Percentiles rank a stretch among this genome's conserved stretches.
phyloP scores from a whole-genome alignment of 2,113 vertebrate genomes.

The Protomyctophum bolini region DNA sequence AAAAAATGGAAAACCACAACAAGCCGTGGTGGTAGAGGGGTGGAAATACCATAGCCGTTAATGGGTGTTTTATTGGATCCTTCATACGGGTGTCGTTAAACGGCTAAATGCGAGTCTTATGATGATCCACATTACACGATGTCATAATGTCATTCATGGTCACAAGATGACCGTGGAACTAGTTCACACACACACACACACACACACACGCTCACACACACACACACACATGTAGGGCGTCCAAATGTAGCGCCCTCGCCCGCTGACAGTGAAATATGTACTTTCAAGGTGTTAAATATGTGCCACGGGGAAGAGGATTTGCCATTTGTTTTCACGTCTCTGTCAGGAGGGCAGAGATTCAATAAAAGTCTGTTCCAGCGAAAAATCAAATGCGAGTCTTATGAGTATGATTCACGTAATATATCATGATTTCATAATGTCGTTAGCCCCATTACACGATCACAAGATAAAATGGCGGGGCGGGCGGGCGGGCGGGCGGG shows the following conservation, averaged over 20 bases:
- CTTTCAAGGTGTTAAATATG: neutral
- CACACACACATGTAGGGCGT: neutral
- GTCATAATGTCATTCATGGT: conserved; percentile 27
- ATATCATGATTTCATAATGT: conserved; percentile 69
- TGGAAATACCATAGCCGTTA: neutral
- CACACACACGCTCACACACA: neutral
- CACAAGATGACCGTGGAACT: conserved; percentile 29
- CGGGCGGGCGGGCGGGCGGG: conserved; percentile 49
- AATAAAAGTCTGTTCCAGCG: conserved; percentile 17
- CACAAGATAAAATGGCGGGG: conserved; percentile 66
- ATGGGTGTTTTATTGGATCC: neutral
- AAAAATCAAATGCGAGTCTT: conserved; percentile 72
- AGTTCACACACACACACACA: conserved; percentile 1
- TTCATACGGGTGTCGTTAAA: conserved; percentile 3
- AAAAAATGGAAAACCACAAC: too few relatives aligned
- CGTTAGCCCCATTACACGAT: conserved; percentile 69
- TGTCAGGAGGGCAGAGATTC: conserved; percentile 22
- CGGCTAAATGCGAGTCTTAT: conserved; percentile 47
- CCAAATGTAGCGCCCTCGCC: neutral
- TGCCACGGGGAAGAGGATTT: neutral
- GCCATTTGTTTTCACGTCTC: conserved; percentile 19
- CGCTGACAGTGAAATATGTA: neutral
- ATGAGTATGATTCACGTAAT: conserved; percentile 73
- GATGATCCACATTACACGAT: conserved; percentile 36
- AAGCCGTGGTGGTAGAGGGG: too few relatives aligned